A percentile compares a stretch with the other conserved stretches of the same genome.
phyloP scores from a whole-genome alignment of 1,140 invertebrate genomes.

The Drosophila elegans region DNA sequence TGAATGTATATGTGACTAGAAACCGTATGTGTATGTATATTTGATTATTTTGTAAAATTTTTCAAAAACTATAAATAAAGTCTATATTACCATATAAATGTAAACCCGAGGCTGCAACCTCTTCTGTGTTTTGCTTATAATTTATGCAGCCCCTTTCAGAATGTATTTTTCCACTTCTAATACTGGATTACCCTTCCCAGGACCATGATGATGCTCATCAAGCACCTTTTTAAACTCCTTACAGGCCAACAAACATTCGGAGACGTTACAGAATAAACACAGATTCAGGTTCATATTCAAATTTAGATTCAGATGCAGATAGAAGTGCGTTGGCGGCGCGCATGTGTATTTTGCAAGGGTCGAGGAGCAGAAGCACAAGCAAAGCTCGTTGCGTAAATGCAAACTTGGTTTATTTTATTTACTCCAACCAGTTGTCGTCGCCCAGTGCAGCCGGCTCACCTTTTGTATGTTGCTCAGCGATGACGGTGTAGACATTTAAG shows the following conservation, averaged over 20 bases:
- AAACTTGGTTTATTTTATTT: constrained; percentile 67
- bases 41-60: constrained; percentile 84
- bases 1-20: constrained; percentile 83
- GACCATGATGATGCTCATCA: constrained; percentile 40
- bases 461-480: constrained; percentile 49
- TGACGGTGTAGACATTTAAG: constrained; percentile 58
- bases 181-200: constrained; percentile 18
- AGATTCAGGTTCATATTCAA: constrained; percentile 6
- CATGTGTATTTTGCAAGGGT: constrained; percentile 8
- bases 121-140: constrained; percentile 38
- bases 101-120: constrained; percentile 43
- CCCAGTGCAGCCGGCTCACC: constrained; percentile 53
- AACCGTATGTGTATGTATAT: constrained; percentile 82
- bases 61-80: constrained; percentile 84
- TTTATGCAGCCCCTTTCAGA: constrained; percentile 30
- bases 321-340: constrained; percentile 9
- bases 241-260: neutral
- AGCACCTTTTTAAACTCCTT: constrained; percentile 5
- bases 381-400: constrained; percentile 39
- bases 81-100: constrained; percentile 84
- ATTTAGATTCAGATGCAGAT: constrained; percentile 2
- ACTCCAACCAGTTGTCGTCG: constrained; percentile 46
- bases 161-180: constrained; percentile 33
- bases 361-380: constrained; percentile 2
- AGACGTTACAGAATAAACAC: constrained; percentile 31